phyloP scores from a whole-genome alignment of 1,140 invertebrate genomes.

The fruit fly (Drosophila melanogaster) region DNA sequence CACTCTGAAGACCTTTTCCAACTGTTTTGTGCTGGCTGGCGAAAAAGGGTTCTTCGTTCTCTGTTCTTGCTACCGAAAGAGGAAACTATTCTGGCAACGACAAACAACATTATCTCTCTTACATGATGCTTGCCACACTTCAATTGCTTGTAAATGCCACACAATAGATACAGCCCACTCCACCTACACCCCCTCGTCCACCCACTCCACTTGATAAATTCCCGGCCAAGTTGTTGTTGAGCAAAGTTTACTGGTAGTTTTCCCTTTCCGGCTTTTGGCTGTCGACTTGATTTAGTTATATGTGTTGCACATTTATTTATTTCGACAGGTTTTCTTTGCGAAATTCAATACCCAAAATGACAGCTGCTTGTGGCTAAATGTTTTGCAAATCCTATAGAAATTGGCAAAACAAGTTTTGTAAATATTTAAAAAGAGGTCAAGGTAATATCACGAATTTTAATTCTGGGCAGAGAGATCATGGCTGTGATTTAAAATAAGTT shows the following conservation, averaged over 20 bases:
- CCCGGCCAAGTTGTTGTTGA: slow-evolving; percentile 27
- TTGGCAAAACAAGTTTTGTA: slow-evolving; percentile 23
- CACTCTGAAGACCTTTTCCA: slow-evolving; percentile 6
- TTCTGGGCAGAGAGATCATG: not conserved
- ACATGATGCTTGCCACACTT: slow-evolving; percentile 68
- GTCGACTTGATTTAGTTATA: slow-evolving; percentile 68
- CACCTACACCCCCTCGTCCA: slow-evolving; percentile 2
- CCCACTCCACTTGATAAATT: slow-evolving; percentile 45
- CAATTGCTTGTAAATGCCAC: slow-evolving; percentile 74
- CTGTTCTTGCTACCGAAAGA: slow-evolving; percentile 21
- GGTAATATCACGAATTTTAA: slow-evolving; percentile 5
- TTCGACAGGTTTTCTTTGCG: slow-evolving; percentile 59
- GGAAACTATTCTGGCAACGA: slow-evolving; percentile 53
- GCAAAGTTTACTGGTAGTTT: slow-evolving; percentile 59
- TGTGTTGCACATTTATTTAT: slow-evolving; percentile 76
- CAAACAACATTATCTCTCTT: slow-evolving; percentile 74
- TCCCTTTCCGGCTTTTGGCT: slow-evolving; percentile 52
- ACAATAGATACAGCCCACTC: slow-evolving; percentile 55
- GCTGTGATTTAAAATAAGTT: not conserved
- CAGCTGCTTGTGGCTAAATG: slow-evolving; percentile 43
- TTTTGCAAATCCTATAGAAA: slow-evolving; percentile 12
- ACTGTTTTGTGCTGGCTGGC: slow-evolving; percentile 23
- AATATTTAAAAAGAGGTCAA: slow-evolving; percentile 62
- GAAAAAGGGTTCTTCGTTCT: slow-evolving; percentile 50
- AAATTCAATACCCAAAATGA: slow-evolving; percentile 70